phyloP scores from a whole-genome alignment of 2,888 invertebrate genomes.

The Germaria angustata region DNA sequence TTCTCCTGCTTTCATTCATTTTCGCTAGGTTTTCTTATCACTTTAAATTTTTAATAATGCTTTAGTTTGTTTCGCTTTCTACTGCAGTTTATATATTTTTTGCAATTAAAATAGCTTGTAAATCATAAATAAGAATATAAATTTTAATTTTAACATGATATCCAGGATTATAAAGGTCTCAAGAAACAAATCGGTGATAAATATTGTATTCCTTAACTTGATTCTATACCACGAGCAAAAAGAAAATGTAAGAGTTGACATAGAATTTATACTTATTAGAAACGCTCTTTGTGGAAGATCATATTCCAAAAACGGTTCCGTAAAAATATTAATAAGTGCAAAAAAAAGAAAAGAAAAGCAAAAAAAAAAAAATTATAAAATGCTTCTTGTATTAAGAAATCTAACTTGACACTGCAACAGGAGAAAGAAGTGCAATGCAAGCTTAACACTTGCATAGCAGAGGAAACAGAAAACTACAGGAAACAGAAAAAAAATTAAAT shows the following conservation, averaged over 20 bases:
- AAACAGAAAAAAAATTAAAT: too few relatives aligned
- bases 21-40: background rate
- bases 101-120: slow-evolving; percentile 43
- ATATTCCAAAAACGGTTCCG: slow-evolving; percentile 20
- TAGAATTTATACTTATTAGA: slow-evolving; percentile 1
- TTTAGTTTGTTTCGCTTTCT: background rate
- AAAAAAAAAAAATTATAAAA: background rate
- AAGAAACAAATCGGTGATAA: slow-evolving; percentile 22
- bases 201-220: slow-evolving; percentile 11
- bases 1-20: background rate
- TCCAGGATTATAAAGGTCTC: slow-evolving; percentile 17
- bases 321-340: background rate
- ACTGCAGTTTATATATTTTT: background rate
- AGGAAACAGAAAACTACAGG: too few relatives aligned
- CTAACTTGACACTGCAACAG: background rate
- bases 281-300: background rate
- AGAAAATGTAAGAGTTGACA: background rate
- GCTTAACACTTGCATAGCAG: too few relatives aligned
- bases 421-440: too few relatives aligned
- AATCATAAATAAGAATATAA: slow-evolving; percentile 43
- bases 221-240: background rate
- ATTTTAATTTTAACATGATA: slow-evolving; percentile 24
- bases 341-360: background rate
- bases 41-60: background rate
- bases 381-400: too few relatives aligned